Percentiles rank a stretch among this genome's conserved stretches.
phyloP scores from a whole-genome alignment of 2,888 invertebrate genomes.

The Mycalesis mineus region DNA sequence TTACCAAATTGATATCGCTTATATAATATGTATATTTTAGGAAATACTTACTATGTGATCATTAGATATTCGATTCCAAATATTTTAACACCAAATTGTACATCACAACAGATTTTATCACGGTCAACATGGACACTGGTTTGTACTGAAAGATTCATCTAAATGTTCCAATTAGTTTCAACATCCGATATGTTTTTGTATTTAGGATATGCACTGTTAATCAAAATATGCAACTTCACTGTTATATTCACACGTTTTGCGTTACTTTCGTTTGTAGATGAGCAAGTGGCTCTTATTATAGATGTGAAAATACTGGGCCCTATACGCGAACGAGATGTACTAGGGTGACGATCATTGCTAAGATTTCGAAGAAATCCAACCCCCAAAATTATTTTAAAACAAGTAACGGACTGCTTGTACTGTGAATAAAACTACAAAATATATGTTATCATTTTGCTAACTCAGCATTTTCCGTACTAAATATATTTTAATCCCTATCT shows the following conservation, averaged over 20 bases:
- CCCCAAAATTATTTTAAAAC: too few relatives aligned
- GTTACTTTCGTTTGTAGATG: background rate
- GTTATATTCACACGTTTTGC: background rate
- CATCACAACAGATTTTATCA: background rate
- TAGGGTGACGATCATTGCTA: constrained; percentile 11
- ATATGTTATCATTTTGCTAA: too few relatives aligned
- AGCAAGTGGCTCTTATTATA: constrained; percentile 14
- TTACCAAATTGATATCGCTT: too few relatives aligned
- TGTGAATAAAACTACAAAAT: too few relatives aligned
- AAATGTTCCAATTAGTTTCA: background rate
- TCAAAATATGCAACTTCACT: background rate
- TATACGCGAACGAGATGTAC: constrained; percentile 12
- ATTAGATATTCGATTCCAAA: background rate
- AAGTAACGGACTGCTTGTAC: too few relatives aligned
- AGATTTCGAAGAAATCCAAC: too few relatives aligned
- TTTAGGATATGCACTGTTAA: background rate
- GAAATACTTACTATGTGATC: constrained; percentile 1
- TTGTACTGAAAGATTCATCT: background rate
- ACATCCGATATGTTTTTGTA: background rate
- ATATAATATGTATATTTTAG: too few relatives aligned
- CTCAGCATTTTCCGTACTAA: too few relatives aligned
- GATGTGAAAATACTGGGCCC: constrained; percentile 26
- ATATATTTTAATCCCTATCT: too few relatives aligned
- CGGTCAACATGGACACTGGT: background rate
- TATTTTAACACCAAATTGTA: background rate